Evolutionary conservation across 2,888 invertebrate genomes (phyloP).

Genomic region (Eilema griseolum): DNA sequence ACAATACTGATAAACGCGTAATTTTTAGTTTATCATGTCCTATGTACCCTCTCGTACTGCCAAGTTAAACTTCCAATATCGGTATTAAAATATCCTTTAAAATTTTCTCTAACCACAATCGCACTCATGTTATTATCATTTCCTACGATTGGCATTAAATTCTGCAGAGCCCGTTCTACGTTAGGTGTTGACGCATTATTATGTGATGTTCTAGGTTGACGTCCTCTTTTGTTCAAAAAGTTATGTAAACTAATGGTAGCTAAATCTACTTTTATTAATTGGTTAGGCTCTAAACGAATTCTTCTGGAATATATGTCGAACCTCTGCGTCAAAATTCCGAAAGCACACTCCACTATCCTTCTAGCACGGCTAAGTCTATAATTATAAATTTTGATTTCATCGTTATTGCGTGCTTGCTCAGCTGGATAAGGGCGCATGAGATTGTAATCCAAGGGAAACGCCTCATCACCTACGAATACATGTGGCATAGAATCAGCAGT

Average conservation of each 20-base stretch:
- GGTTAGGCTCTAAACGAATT: constrained; percentile 44
- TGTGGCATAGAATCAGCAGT: constrained; percentile 19
- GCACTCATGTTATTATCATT: background rate
- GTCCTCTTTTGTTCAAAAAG: constrained; percentile 37
- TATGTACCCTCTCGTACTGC: too few species aligned
- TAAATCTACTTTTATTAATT: constrained; percentile 38
- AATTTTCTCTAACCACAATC: too few species aligned
- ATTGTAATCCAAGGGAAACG: constrained; percentile 18
- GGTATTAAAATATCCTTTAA: too few species aligned
- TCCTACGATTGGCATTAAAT: constrained; percentile 8
- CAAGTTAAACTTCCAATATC: too few species aligned
- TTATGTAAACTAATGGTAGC: constrained; percentile 46
- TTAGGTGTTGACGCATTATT: constrained; percentile 24
- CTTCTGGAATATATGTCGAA: constrained; percentile 20
- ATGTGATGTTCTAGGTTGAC: constrained; percentile 21
- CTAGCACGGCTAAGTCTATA: constrained; percentile 7
- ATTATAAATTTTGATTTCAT: too few species aligned
- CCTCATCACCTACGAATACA: constrained; percentile 30
- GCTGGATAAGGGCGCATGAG: background rate
- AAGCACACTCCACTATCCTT: constrained; percentile 25
- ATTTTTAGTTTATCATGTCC: too few species aligned
- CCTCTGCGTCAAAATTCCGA: constrained; percentile 14
- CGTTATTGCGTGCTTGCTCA: too few species aligned
- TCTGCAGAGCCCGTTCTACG: constrained; percentile 20
- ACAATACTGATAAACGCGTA: too few species aligned